Conservation (phyloP, 2,113 vertebrate genomes). For the Microcebus griseorufus region DNA sequence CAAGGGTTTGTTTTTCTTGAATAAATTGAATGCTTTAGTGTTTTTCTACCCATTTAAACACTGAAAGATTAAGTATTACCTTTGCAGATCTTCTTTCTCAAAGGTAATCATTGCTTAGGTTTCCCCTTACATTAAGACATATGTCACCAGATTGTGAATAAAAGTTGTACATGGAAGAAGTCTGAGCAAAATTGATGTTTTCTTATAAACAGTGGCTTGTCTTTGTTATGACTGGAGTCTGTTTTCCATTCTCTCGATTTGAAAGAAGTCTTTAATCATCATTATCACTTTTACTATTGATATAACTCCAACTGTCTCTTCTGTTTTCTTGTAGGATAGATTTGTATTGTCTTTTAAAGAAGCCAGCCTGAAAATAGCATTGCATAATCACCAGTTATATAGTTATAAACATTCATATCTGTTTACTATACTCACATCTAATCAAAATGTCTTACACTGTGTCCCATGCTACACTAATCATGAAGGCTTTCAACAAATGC, state of each 20-base stretch:
- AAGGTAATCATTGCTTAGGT: conserved; percentile 44
- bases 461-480: too few species aligned
- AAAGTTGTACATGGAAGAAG: background rate
- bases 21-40: conserved; percentile 75
- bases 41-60: conserved; percentile 73
- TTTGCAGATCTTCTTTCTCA: conserved; percentile 32
- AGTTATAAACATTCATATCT: background rate
- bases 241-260: conserved; percentile 58
- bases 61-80: conserved; percentile 2
- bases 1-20: background rate
- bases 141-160: background rate
- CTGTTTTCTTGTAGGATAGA: conserved; percentile 83
- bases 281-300: conserved; percentile 84
- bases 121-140: background rate
- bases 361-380: conserved; percentile 89
- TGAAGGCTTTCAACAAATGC: background rate
- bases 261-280: conserved; percentile 77
- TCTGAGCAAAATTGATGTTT: conserved; percentile 24
- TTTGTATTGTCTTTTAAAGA: conserved; percentile 94
- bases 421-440: background rate
- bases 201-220: conserved; percentile 68
- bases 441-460: background rate
- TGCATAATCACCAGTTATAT: conserved; percentile 34
- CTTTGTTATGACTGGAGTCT: conserved; percentile 67
- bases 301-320: conserved; percentile 93